Evolutionary conservation across 2,797 vertebrate genomes (phyloP).

Genomic region (Sylvilagus floridanus): DNA sequence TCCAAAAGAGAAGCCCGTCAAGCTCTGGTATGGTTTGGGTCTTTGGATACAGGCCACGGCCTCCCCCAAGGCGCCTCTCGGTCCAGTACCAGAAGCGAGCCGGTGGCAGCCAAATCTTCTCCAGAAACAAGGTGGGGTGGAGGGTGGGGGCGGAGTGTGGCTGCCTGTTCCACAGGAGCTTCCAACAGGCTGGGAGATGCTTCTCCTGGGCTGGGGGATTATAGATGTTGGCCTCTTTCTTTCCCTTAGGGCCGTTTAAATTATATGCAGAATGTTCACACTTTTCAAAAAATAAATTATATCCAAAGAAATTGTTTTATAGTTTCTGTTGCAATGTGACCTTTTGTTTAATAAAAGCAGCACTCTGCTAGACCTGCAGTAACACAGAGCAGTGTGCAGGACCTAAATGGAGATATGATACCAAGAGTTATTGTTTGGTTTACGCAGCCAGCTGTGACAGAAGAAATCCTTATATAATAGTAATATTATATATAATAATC

Average conservation of each 20-base stretch:
- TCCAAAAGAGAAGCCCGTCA: not conserved
- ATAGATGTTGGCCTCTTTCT: not conserved
- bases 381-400: not conserved
- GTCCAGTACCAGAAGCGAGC: slow-evolving; percentile 42
- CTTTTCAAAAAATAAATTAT: not conserved
- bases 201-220: accelerated
- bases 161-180: not conserved
- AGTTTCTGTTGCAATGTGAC: not conserved
- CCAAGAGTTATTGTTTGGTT: not conserved
- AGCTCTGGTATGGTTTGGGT: not conserved
- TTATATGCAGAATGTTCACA: slow-evolving; percentile 1
- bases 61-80: not conserved
- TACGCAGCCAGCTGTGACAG: not conserved
- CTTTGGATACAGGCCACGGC: not conserved
- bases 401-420: not conserved
- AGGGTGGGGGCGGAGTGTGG: not conserved
- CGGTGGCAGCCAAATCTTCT: not conserved
- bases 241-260: slow-evolving; percentile 28
- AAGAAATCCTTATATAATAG: too few relatives aligned
- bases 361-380: not conserved
- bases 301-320: not conserved
- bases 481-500: too few relatives aligned
- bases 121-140: not conserved
- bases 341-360: slow-evolving; percentile 15
- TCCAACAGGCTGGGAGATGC: not conserved